Base-by-base conservation (phyloP, 2,888 invertebrate genomes). In the Tenthredo mesomela region DNA sequence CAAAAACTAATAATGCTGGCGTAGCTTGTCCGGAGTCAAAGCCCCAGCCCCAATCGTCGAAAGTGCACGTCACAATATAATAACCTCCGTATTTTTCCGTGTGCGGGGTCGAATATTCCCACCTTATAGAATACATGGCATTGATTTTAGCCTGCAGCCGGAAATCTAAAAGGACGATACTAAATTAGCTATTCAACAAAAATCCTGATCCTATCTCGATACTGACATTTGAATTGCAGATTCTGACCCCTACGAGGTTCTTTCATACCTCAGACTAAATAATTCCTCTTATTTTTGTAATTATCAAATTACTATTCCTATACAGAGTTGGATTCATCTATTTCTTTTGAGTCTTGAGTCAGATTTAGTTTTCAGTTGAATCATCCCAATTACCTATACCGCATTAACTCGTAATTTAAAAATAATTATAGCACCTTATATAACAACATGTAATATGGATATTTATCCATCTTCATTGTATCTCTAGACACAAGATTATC, bases 161-260 rank as follows among this genome's bases (percentile, higher is more conserved):
- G 50, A 77, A 50, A 77, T 77, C 50, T 29, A 29, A 77, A 50
- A 50, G 25, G 33, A 77, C 50, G 54, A 77, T 77, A 50, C 50
- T 54, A 54, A 54, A 77, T 77, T 29, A 77, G 29, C 50, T 77
- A 29, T 25, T n/a, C 29, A 77, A 50, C 33, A 12, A 47, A 77
- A 33, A 50, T 12, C 37, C 18, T 29, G 54, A 77, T 77, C 43
- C 7, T 54, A 77, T 50, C 50, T 77, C 25, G 15, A 40, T 37
- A 18, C 6, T 2, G 29, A 77, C n/a, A 77, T 77, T 77, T 77
- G 54, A 77, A 77, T 77, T 77, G 29, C 47, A 73, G 43, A 73
- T 73, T 73, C 47, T 1, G 6, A 43, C 43, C 73, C 40, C 40
- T 40, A 25, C 9, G 43, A n/a, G 43, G 1, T 25, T 40, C 2